Percentiles rank a stretch among this genome's conserved stretches.
Evolutionary conservation across 2,888 invertebrate genomes (phyloP).

Genomic region (Eupithecia insigniata): DNA sequence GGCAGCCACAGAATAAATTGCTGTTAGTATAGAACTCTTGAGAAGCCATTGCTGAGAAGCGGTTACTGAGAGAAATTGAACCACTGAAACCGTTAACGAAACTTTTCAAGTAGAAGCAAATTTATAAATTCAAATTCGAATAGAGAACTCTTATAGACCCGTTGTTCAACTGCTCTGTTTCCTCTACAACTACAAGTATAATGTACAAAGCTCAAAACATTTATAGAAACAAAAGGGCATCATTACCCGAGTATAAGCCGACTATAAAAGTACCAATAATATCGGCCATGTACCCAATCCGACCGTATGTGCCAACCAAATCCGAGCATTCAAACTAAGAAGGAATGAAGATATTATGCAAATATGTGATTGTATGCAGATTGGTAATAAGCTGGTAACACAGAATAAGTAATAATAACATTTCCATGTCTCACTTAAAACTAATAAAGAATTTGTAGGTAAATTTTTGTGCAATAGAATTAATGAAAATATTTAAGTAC

Average conservation of each 20-base stretch:
- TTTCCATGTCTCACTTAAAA: not conserved
- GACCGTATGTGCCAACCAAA: conserved; percentile 28
- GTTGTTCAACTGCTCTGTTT: not conserved
- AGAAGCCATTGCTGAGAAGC: conserved; percentile 12
- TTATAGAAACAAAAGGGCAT: conserved; percentile 21
- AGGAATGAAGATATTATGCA: conserved; percentile 83
- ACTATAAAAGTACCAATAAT: conserved; percentile 12
- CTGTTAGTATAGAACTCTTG: conserved; percentile 16
- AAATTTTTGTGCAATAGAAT: not conserved
- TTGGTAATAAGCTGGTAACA: conserved; percentile 69
- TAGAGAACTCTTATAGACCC: not conserved
- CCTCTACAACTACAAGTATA: not conserved
- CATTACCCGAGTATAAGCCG: conserved; percentile 19
- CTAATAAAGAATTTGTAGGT: not conserved
- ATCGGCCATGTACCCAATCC: conserved; percentile 27
- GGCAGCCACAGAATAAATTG: conserved; percentile 21
- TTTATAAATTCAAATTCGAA: not conserved
- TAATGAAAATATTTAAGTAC: not conserved
- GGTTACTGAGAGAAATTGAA: conserved; percentile 13
- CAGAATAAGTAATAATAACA: conserved; percentile 8
- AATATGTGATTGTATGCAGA: conserved; percentile 83
- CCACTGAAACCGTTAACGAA: conserved; percentile 7
- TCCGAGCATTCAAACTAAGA: conserved; percentile 55
- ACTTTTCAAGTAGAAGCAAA: conserved; percentile 9
- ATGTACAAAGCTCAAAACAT: conserved; percentile 8